phyloP scores from a whole-genome alignment of 2,888 invertebrate genomes.

The Melanchra persicariae region DNA sequence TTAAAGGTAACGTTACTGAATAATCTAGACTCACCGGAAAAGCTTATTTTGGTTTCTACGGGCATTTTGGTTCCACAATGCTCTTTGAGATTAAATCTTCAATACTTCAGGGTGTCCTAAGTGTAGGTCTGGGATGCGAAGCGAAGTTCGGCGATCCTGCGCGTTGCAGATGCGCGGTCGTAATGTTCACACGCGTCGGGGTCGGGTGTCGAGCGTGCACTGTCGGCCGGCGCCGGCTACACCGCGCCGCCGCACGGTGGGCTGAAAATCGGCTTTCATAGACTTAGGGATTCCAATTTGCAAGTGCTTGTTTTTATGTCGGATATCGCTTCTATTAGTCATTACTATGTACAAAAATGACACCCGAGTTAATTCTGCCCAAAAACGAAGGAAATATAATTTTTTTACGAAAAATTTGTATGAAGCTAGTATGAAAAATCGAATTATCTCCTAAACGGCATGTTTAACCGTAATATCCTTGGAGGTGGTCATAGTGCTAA shows the following conservation, averaged over 20 bases:
- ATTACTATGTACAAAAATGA: too few species aligned
- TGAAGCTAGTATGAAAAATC: too few species aligned
- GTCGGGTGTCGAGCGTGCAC: conserved; percentile 83
- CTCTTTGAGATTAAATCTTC: conserved; percentile 48
- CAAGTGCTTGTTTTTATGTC: too few species aligned
- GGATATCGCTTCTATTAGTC: too few species aligned
- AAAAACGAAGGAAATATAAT: too few species aligned
- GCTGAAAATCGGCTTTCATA: too few species aligned
- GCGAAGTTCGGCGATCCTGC: conserved; percentile 69
- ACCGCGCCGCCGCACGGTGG: conserved; percentile 69
- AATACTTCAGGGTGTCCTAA: conserved; percentile 47
- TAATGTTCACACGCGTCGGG: conserved; percentile 78
- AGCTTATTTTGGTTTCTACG: conserved; percentile 89
- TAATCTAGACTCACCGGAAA: conserved; percentile 84
- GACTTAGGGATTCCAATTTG: too few species aligned
- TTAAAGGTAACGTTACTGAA: conserved; percentile 48
- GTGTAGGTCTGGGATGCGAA: conserved; percentile 53
- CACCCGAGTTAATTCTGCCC: too few species aligned
- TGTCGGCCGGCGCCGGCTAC: conserved; percentile 75
- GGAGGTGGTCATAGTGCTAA: too few species aligned
- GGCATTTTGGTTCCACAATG: conserved; percentile 79
- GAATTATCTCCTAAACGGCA: too few species aligned
- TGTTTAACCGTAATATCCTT: too few species aligned
- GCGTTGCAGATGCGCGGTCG: conserved; percentile 75
- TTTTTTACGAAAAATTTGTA: too few species aligned